Evolutionary conservation across 2,888 invertebrate genomes (phyloP), one percentile per base, ranked within the genome.

Genomic region (Sturmia bella): DNA sequence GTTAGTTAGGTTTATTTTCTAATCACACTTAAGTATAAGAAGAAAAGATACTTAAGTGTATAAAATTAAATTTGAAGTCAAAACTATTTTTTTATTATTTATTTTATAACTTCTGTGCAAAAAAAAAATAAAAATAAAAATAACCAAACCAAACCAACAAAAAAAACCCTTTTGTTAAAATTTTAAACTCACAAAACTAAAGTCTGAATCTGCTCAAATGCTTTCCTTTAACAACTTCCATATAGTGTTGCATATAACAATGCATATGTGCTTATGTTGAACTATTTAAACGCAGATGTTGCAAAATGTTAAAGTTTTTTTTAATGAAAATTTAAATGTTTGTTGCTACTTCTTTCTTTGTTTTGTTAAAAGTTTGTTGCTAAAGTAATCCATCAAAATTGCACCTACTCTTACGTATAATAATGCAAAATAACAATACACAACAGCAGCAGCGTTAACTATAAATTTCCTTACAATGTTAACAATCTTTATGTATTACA

Each of bases 301-400:
- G 56, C 54, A 45, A 45, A 45, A 69, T 54, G 43, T 74, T 48
- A 13, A 59, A 72, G 12, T 39, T 64, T 41, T 17, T 50, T 27
- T 59, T 61, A 56, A 75, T n/a, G 2, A 5, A 48, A 73, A 73
- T 56, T 19, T 45, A 54, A 32, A 37, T 61, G 56, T 32, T 57
- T 56, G 64, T 24, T 57, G 15, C 24, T n/a, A n/a, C n/a, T n/a
- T n/a, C n/a, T n/a, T 66, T 77, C 61, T 66, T 75, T 81, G 70
- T 80, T 83, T 84, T 64, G 59, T 17, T 54, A 32, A 72, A 74
- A 68, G 63, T 78, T 81, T 81, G 83, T 83, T 78, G 77, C 75
- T 78, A 81, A 88, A 88, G 89, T 87, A 89, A 89, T 89, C 88
- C 89, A 89, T 89, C 89, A 89, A 89, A 89, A 88, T 89, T 89